Evolutionary conservation across 2,113 vertebrate genomes (phyloP), one percentile per base, ranked within the genome.

Genomic region (Ia io): DNA sequence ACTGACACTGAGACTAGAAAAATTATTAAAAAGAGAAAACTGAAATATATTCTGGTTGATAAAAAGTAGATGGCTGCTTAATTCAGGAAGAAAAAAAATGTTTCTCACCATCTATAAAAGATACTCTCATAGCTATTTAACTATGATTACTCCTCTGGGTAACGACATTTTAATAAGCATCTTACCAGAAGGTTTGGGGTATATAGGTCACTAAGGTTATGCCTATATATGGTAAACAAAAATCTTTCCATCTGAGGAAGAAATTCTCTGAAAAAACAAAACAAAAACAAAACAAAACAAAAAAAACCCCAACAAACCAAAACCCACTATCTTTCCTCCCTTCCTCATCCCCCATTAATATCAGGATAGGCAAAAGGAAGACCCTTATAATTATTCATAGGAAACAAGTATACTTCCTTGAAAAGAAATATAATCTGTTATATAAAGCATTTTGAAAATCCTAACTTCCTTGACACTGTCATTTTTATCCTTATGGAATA

Each of bases 401-500:
- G 65, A 92, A 89, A 78, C 5, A 76, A 74, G 28, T 40, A 22
- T 17, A 40, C 17, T 69, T 77, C 93, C 79, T 95, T 73, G 70
- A 89, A 74, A 78, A 93, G 86, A 94, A 88, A 79, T 37, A 61
- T 35, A 70, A 30, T 65, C 59, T 89, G 37, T 82, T 88, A 63
- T 5, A 69, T 13, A 78, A 94, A 94, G 53, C 73, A 86, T 71
- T 91, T 76, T 65, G 74, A 91, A 95, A 95, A 79, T 71, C 76
- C 11, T 17, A 61, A 80, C 83, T 94, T 94, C 90, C 89, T 82
- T 85, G 84, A 95, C 77, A 92, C 63, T 16, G 80, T 82, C 78
- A 87, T 96, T 94, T 95, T 84, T 71, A 78, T 87, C 47, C 67
- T 87, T 96, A 84, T 84, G 88, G 93, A 93, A 94, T 93, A 93